phyloP scores from a whole-genome alignment of 2,797 vertebrate genomes.

The Hydrolagus colliei region DNA sequence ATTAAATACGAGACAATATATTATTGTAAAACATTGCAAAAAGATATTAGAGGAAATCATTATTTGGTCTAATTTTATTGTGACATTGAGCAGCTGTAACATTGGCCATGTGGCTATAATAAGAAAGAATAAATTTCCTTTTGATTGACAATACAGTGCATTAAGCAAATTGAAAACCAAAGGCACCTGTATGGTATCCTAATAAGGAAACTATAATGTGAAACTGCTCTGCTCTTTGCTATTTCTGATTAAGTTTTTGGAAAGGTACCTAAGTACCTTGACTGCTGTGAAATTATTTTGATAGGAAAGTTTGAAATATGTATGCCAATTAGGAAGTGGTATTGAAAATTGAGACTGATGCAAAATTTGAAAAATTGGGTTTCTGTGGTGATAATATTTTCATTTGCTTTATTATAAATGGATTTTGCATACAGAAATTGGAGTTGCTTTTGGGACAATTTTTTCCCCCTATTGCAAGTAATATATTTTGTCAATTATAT shows the following conservation, averaged over 20 bases:
- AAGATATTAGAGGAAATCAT: not conserved
- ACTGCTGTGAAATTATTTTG: not conserved
- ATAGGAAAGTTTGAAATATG: not conserved
- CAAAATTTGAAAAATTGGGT: not conserved
- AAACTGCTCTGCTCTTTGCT: not conserved
- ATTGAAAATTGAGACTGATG: not conserved
- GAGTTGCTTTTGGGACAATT: not conserved
- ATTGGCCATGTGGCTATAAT: not conserved
- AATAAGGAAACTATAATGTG: not conserved
- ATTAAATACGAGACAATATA: not conserved
- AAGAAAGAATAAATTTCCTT: not conserved
- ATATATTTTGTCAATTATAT: constrained; percentile 8
- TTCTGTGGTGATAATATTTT: not conserved
- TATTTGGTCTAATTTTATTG: not conserved
- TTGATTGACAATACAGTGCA: too few relatives aligned
- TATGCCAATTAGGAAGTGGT: not conserved
- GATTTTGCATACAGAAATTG: not conserved
- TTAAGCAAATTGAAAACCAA: not conserved
- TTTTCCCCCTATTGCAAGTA: not conserved
- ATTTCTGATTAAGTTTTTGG: not conserved
- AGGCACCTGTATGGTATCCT: too few relatives aligned
- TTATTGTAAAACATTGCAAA: not conserved
- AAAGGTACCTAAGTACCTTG: not conserved
- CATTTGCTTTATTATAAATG: not conserved
- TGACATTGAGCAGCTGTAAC: not conserved